Evolutionary conservation across 2,113 vertebrate genomes (phyloP), one percentile per base, ranked within the genome.

Genomic region (Hippocampus comes): DNA sequence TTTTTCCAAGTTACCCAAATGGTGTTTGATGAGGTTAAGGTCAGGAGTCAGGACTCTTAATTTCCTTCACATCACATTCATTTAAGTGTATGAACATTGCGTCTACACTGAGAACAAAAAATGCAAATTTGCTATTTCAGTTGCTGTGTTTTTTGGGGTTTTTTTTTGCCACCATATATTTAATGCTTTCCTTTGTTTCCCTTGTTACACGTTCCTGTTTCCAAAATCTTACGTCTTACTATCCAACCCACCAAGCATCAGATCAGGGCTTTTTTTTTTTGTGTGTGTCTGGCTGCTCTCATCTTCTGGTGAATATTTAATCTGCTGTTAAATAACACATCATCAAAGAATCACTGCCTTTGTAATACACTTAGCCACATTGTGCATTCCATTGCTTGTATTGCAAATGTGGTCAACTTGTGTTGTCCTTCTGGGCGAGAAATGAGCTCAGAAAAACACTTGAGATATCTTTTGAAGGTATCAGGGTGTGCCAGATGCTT

Each of bases 241-340:
- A n/a, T 9, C 41, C 51, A 69, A 27, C 21, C 63, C 78, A 38
- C 48, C 69, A 27, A 38, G 57, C 2, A 25, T 66, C 41, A 76
- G 70, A 80, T 79, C 34, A 20, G 63, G 72, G 73, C 70, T 53
- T 82, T 81, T 1, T 34, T 0, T 34, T 0, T 34, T 0, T 34
- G 34, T 38, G 34, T 38, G 34, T 38, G 34, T 38, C 73, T 68
- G 66, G 61, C 74, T 84, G 76, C 78, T 81, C 78, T 81, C 71
- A 73, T 38, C 67, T 79, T 78, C 74, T 60, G 9, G 70, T 87
- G 78, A 87, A 79, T 83, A 76, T 83, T 89, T 86, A 83, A 89
- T 82, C 51, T 56, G 60, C 64, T 79, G 64, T 82, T 83, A 78
- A 89, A 84, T 84, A 85, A 82, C 81, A 65, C 72, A 82, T 76